A percentile compares a stretch with the other conserved stretches of the same genome.
These are phyloP conservation scores for Elgaria multicarinata DNA, from an alignment of 2,113 vertebrate genomes.

Conservation along the genomic window DNA sequence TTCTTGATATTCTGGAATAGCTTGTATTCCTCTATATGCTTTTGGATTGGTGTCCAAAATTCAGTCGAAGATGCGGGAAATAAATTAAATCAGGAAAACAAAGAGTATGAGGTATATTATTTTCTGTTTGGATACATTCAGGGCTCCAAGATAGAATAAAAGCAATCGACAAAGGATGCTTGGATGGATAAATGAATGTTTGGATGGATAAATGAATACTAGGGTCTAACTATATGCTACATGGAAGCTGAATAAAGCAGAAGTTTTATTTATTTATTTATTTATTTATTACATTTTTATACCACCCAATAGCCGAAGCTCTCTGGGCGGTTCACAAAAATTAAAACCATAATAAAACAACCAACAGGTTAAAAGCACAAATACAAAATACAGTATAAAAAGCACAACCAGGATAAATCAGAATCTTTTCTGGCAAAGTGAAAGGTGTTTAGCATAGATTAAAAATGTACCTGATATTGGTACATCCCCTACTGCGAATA, in stretches of 20 bases:
- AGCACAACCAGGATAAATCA: too few relatives aligned
- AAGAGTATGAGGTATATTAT: constrained; percentile 10
- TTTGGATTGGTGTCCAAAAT: constrained; percentile 33
- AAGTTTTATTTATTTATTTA: too few relatives aligned
- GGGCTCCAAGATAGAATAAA: background rate
- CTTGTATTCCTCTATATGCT: constrained; percentile 32
- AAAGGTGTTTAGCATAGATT: background rate
- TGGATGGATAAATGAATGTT: background rate
- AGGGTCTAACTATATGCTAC: background rate
- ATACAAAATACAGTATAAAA: too few relatives aligned
- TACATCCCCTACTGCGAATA: background rate
- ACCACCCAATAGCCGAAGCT: too few relatives aligned
- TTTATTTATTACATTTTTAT: too few relatives aligned
- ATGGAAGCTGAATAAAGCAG: background rate
- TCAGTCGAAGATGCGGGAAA: constrained; percentile 10
- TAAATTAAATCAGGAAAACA: background rate
- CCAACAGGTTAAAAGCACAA: too few relatives aligned
- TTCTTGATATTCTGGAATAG: constrained; percentile 29
- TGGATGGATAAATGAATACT: background rate
- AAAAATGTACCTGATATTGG: background rate
- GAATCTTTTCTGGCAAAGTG: background rate
- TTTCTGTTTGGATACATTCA: background rate
- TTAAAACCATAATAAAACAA: too few relatives aligned
- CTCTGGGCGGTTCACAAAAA: too few relatives aligned
- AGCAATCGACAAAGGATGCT: background rate